Base-by-base conservation (phyloP, 2,888 invertebrate genomes). In the Rambutsinella grinnellia region DNA sequence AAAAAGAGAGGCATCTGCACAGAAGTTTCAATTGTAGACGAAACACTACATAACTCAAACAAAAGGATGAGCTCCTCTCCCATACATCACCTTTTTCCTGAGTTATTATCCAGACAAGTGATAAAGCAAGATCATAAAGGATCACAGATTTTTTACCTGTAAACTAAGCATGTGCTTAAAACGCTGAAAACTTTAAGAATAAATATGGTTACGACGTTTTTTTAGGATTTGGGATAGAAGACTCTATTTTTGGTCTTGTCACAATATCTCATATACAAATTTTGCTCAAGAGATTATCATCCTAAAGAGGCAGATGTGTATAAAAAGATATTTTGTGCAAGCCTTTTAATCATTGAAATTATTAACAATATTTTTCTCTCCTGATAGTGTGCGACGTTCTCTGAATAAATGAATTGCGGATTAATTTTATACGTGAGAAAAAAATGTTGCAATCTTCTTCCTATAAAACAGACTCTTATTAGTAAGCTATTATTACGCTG, bases 401-500 rank as follows among this genome's bases (percentile, higher is more conserved):
- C n/a, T n/a, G n/a, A n/a, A n/a, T n/a, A n/a, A n/a, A n/a, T n/a
- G n/a, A n/a, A n/a, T n/a, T n/a, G n/a, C n/a, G n/a, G n/a, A n/a
- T n/a, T n/a, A n/a, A n/a, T n/a, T n/a, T n/a, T n/a, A n/a, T n/a
- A n/a, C n/a, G n/a, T n/a, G 36, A 36, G 36, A 36, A 36, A 36
- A 13, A 13, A 36, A 13, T 13, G 36, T 13, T 36, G 36, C 36
- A 36, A 13, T 36, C 6, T 8, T 36, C 36, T 36, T 13, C 36
- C 13, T 36, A 36, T 49, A 68, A 57, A 76, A 54, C 63, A 53
- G 46, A 46, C 76, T 69, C 69, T 69, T 69, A 76, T 76, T 76
- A 76, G 76, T 69, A 76, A 65, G 49, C 69, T 60, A 69, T 76
- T 76, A 76, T 76, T 63, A 76, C 54, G 60, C 69, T 76, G 76